Evolutionary conservation across 2,113 vertebrate species (phyloP), one percentile per base, ranked within the genome.

Genomic region (Dissostichus mawsoni): DNA sequence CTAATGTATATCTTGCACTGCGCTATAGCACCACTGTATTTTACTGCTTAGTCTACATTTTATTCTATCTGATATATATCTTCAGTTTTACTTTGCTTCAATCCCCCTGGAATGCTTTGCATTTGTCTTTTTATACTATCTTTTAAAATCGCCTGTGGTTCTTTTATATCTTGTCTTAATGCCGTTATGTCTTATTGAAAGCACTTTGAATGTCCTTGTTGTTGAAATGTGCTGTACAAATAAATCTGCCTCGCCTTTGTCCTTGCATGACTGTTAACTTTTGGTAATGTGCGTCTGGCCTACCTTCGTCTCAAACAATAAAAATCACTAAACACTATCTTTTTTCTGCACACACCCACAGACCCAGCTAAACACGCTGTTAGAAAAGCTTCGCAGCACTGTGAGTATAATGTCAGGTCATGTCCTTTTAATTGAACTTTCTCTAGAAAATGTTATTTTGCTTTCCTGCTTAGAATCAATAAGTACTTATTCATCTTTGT

Each of bases 351-450:
- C 92, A 36, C 94, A 99, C 25, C 88, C 81, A 83, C 94, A 99
- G 98, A 99, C 97, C 64, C 98, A 99, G 82, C 92, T 99, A 87
- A 99, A 98, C 93, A 94, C 98, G 80, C 94, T 99, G 71, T 95
- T 99, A 72, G 98, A 99, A 93, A 99, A 99, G 89, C 97, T 99
- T 71, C 97, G 96, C 83, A 97, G 98, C 90, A 99, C 98, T 59
- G 98, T 99, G 94, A 98, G 98, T 97, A 93, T 68, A 33, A 73
- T 50, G 25, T 64, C 23, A 53, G 14, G 47, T 18, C 17, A 18
- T 7, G 20, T 23, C 68, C 9, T 5, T 47, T 57, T 68, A 1
- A 33, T 41, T 59, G 4, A 25, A 18, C 51, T 14, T 63, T 45
- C 47, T 57, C 7, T 3, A 2, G 17, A 64, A 65, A 56, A 7